Conservation (phyloP, 2,888 invertebrate species). For the Ennomos fuscantarius region DNA sequence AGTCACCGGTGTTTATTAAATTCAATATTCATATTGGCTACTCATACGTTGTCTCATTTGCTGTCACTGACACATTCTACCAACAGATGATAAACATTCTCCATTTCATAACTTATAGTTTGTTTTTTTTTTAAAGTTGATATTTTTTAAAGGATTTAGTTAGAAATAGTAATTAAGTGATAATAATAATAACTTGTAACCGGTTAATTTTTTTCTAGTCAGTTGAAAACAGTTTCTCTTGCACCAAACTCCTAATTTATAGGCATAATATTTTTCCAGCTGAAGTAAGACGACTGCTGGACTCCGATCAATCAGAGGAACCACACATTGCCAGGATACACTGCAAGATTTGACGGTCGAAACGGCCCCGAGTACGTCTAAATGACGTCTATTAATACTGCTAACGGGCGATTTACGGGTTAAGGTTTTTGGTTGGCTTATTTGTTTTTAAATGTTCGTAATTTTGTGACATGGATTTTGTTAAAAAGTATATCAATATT, state of each 20-base stretch:
- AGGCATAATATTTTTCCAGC: slow-evolving; percentile 62
- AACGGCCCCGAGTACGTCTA: slow-evolving; percentile 32
- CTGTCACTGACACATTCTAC: too few species aligned
- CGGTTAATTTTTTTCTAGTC: too few species aligned
- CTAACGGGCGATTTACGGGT: slow-evolving; percentile 23
- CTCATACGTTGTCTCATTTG: too few species aligned
- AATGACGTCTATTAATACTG: slow-evolving; percentile 36
- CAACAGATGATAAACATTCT: too few species aligned
- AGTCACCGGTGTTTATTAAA: too few species aligned
- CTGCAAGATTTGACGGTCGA: slow-evolving; percentile 30
- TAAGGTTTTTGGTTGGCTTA: slow-evolving; percentile 26
- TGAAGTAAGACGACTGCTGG: slow-evolving; percentile 58
- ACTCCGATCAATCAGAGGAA: slow-evolving; percentile 55
- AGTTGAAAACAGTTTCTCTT: slow-evolving; percentile 33
- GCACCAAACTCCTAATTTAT: slow-evolving; percentile 56
- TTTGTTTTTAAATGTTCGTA: slow-evolving; percentile 24
- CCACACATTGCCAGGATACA: slow-evolving; percentile 45
- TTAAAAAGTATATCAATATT: background rate
- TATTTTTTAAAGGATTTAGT: too few species aligned
- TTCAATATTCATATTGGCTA: too few species aligned
- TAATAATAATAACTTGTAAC: too few species aligned
- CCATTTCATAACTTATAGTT: too few species aligned
- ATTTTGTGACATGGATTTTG: background rate
- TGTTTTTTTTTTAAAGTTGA: too few species aligned
- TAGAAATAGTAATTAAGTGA: too few species aligned